Conservation (phyloP, 2,797 vertebrate genomes). For the Poliocrania exsul region DNA sequence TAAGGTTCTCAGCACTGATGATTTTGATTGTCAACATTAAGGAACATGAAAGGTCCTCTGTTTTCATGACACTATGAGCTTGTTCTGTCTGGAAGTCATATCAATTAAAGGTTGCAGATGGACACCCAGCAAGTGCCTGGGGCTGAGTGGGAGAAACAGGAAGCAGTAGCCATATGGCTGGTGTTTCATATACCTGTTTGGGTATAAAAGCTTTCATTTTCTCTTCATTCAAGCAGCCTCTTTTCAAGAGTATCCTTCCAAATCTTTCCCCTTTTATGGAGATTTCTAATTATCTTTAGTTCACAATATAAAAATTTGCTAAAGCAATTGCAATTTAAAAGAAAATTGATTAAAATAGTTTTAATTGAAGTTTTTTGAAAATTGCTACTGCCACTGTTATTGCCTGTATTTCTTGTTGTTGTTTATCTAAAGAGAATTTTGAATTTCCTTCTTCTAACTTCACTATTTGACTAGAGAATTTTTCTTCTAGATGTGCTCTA, state of each 20-base stretch:
- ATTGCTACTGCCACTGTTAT: neutral
- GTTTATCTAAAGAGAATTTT: neutral
- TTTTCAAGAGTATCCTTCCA: neutral
- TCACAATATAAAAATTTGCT: neutral
- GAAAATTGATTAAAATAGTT: neutral
- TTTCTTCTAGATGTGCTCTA: neutral
- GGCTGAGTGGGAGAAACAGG: neutral
- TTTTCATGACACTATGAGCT: neutral
- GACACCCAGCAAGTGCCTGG: neutral
- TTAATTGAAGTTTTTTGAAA: neutral
- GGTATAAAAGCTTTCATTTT: neutral
- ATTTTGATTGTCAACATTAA: neutral
- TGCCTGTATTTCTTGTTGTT: neutral
- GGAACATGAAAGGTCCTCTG: fast-evolving
- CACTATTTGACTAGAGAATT: neutral
- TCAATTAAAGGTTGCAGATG: neutral
- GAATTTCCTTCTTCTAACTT: neutral
- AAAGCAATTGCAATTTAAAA: neutral
- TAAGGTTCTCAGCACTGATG: neutral
- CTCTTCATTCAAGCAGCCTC: fast-evolving
- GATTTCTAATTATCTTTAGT: neutral
- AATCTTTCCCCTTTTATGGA: neutral
- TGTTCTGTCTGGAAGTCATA: neutral
- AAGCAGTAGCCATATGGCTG: neutral
- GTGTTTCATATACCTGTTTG: neutral